A percentile compares a stretch with the other conserved stretches of the same genome.
These are phyloP conservation scores for Macrosteles quadrilineatus DNA, from an alignment of 1,140 invertebrate genomes.

Conservation along the genomic window DNA sequence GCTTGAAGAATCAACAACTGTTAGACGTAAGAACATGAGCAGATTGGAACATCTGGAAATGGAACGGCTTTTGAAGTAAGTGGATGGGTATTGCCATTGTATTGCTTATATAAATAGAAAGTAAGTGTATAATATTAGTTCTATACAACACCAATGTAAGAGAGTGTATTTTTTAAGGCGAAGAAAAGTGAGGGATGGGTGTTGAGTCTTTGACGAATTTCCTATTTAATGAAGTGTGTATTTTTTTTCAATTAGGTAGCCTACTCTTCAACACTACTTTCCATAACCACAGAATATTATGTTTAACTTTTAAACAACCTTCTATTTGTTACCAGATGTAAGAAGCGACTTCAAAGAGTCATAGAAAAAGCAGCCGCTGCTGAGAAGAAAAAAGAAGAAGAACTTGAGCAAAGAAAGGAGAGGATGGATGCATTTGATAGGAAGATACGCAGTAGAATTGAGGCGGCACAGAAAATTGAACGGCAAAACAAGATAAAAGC, in stretches of 20 bases:
- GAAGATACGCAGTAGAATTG: not conserved
- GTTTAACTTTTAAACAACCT: not conserved
- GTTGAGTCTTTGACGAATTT: no score
- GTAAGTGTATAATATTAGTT: no score
- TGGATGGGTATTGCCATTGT: no score
- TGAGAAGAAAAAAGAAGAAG: not conserved
- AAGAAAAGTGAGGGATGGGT: no score
- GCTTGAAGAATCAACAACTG: not conserved
- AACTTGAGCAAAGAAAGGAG: not conserved
- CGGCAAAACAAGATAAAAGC: conserved; percentile 2
- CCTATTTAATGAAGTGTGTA: no score
- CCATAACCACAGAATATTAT: not conserved
- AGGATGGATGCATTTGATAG: conserved; percentile 2
- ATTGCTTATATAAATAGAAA: no score
- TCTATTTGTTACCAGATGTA: not conserved
- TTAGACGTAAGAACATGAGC: not conserved
- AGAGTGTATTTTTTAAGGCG: no score
- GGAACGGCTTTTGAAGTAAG: not conserved
- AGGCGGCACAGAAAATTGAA: not conserved
- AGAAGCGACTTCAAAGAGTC: not conserved
- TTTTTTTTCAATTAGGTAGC: not conserved
- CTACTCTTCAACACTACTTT: not conserved
- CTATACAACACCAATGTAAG: no score
- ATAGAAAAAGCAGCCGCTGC: not conserved
- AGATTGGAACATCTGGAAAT: not conserved